These are phyloP conservation scores for Rhamnusium bicolor DNA, from an alignment of 2,888 invertebrate species.

Conservation along the genomic window DNA sequence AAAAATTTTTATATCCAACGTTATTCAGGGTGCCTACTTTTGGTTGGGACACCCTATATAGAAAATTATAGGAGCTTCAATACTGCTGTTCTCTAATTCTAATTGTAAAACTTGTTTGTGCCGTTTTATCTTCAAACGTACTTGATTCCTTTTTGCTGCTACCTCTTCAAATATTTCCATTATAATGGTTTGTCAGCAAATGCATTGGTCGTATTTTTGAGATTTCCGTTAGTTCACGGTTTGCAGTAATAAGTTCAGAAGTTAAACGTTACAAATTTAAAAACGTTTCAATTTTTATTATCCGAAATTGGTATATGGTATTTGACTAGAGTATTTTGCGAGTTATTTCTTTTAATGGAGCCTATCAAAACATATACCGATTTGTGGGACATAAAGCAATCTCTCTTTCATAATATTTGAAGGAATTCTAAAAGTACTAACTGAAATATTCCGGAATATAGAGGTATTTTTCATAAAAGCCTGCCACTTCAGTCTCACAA, in stretches of 20 bases:
- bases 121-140: neutral
- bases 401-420: slow-evolving; percentile 1
- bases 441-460: slow-evolving; percentile 9
- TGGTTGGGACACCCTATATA: too few species aligned
- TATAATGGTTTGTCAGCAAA: slow-evolving; percentile 7
- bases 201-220: neutral
- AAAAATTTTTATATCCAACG: too few species aligned
- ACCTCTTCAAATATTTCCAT: slow-evolving; percentile 10
- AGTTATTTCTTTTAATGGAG: neutral
- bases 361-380: neutral
- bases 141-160: neutral
- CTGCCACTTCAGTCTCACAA: slow-evolving; percentile 10
- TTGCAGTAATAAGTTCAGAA: neutral
- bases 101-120: neutral
- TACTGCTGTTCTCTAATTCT: neutral
- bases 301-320: slow-evolving; percentile 1
- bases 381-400: neutral
- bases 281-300: neutral
- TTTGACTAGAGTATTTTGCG: neutral
- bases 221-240: neutral
- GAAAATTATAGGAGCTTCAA: neutral
- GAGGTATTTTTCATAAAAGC: slow-evolving; percentile 28
- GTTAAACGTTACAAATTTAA: neutral
- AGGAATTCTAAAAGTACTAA: neutral
- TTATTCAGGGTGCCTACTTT: too few species aligned